Conservation (phyloP, 2,113 vertebrate species). For the Montifringilla adamsi region DNA sequence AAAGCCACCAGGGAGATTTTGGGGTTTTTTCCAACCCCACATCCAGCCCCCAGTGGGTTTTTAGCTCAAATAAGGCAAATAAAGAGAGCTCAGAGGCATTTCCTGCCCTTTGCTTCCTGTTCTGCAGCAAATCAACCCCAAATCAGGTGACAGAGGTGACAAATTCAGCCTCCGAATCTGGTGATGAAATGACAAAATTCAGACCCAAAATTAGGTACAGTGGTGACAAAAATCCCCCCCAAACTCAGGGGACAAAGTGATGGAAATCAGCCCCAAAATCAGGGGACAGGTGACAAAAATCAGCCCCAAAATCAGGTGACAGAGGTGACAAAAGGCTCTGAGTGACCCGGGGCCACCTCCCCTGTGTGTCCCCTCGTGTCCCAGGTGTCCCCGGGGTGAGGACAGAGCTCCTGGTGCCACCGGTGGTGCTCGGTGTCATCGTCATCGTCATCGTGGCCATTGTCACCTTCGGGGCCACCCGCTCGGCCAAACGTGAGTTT, state of each 20-base stretch:
- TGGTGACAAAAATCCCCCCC: neutral
- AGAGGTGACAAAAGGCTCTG: no score
- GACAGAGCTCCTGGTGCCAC: neutral
- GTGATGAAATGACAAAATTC: neutral
- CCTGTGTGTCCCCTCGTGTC: neutral
- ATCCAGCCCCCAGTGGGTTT: neutral
- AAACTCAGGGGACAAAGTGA: neutral
- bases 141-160: neutral
- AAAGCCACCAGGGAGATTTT: neutral
- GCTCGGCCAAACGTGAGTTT: neutral
- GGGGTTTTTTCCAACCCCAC: neutral
- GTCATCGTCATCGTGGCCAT: rapidly evolving
- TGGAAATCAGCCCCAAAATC: neutral
- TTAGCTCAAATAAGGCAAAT: neutral
- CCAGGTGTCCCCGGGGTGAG: neutral
- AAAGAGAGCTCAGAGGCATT: neutral
- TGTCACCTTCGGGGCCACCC: neutral
- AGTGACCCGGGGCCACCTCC: neutral
- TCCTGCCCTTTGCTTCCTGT: neutral
- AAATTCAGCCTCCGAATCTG: neutral
- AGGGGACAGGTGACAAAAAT: neutral
- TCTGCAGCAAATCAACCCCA: no score
- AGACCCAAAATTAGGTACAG: neutral
- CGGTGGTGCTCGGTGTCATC: neutral
- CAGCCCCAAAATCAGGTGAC: neutral